Base-by-base conservation (phyloP, 2,797 vertebrate genomes). In the Periparus ater region DNA sequence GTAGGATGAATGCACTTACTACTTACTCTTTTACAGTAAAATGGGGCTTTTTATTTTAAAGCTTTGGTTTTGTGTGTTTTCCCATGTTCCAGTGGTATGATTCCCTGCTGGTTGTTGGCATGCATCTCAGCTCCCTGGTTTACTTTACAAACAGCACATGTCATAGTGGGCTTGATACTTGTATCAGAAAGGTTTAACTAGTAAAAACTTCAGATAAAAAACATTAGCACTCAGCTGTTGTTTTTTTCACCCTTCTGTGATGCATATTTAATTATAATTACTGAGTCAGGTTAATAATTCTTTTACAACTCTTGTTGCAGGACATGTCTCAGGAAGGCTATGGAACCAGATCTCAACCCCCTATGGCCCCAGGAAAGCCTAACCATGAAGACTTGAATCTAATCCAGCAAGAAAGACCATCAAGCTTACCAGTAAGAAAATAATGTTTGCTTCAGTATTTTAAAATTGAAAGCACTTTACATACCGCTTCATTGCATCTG, bases 251-350 rank as follows among this genome's bases (percentile, higher is more conserved):
- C 42, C 5, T 91, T 89, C 40, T 68, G 10, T 88, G 27, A 34
- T 45, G 36, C 3, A 2, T 23, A 55, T 70, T 83, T 78, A 87
- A 51, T 63, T 73, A 48, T 62, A 73, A 47, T 65, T 90, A 51
- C 45, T 61, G 29, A 91, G n/a, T 36, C 42, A 36, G n/a, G 60
- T 65, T 87, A 96, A 74, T 85, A 91, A 93, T 74, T 91, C 13
- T 67, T 54, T 82, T 93, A 42, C 55, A 91, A 95, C 54, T 96
- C 27, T 96, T 94, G 66, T 96, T 97, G 40, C 95, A 99, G 99
- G 99, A 99, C 90, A 97, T 98, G 96, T 98, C 99, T 85, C 98
- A 99, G 97, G 99, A 99, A 98, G 98, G 98, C 84, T 99, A 98
- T 80, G 98, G 98, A 95, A 98, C 98, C 94, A 98, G 98, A 94